Evolutionary conservation across 1,140 invertebrate species (phyloP).

Genomic region (Tetramorium simillimum): DNA sequence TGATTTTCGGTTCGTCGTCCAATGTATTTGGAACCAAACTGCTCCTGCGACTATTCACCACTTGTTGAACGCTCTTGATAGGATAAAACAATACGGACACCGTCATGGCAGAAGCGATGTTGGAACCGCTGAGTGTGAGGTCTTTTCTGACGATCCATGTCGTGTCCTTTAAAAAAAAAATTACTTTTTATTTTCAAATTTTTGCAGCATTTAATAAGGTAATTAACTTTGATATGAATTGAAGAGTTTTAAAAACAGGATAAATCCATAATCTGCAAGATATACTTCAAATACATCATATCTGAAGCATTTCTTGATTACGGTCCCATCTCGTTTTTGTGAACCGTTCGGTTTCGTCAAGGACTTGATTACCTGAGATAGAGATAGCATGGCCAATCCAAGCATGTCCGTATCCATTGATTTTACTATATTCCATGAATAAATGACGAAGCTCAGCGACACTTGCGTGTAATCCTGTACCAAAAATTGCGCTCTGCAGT

Average conservation of each 20-base stretch:
- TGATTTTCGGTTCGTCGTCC: slow-evolving; percentile 77
- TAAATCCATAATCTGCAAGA: neutral
- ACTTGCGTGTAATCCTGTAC: slow-evolving; percentile 86
- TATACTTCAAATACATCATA: neutral
- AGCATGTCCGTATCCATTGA: slow-evolving; percentile 83
- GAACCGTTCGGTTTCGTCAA: slow-evolving; percentile 12
- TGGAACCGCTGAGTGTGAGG: slow-evolving; percentile 77
- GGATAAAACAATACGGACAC: slow-evolving; percentile 86
- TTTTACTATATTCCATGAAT: slow-evolving; percentile 82
- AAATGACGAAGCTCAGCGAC: slow-evolving; percentile 83
- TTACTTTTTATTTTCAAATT: slow-evolving; percentile 3
- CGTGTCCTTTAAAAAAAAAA: slow-evolving; percentile 66
- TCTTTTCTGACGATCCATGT: slow-evolving; percentile 79
- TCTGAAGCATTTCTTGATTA: neutral
- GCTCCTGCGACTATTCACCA: slow-evolving; percentile 71
- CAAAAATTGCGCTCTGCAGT: slow-evolving; percentile 86
- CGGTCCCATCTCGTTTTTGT: neutral
- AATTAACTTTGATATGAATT: neutral
- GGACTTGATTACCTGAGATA: slow-evolving; percentile 76
- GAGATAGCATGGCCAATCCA: slow-evolving; percentile 80
- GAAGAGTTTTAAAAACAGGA: neutral
- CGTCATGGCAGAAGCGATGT: slow-evolving; percentile 83
- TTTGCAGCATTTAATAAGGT: neutral
- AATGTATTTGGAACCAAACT: slow-evolving; percentile 66
- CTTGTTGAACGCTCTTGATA: slow-evolving; percentile 79